Conservation (phyloP, 2,888 invertebrate species). For the Tethea ocularis region DNA sequence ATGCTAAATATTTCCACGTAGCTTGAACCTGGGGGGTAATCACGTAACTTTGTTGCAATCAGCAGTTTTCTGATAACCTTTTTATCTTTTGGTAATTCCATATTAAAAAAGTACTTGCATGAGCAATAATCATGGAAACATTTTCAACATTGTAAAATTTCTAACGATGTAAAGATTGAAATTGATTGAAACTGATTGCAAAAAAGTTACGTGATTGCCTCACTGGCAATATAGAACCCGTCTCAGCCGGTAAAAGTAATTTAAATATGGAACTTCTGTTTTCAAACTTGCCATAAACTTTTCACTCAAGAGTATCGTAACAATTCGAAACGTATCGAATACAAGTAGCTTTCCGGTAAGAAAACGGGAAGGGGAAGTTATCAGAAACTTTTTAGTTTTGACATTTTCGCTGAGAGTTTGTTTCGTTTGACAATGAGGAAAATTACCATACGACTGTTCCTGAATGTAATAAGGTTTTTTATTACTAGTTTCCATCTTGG, state of each 20-base stretch:
- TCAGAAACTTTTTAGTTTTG: neutral
- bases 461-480: neutral
- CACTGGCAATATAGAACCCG: neutral
- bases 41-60: no score
- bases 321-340: conserved; percentile 7
- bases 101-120: no score
- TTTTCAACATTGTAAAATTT: no score
- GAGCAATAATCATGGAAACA: no score
- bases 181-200: no score
- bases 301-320: conserved; percentile 2
- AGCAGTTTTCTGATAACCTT: no score
- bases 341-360: neutral
- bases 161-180: no score
- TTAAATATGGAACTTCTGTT: neutral
- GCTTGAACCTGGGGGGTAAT: neutral
- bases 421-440: neutral
- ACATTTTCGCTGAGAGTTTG: neutral
- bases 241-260: neutral
- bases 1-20: neutral
- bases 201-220: no score
- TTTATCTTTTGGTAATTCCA: no score
- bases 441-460: neutral
- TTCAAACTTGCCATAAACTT: neutral
- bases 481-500: no score
- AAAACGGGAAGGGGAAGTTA: neutral